Conservation (phyloP, 1,140 invertebrate species). For the Drosophila bocki region DNA sequence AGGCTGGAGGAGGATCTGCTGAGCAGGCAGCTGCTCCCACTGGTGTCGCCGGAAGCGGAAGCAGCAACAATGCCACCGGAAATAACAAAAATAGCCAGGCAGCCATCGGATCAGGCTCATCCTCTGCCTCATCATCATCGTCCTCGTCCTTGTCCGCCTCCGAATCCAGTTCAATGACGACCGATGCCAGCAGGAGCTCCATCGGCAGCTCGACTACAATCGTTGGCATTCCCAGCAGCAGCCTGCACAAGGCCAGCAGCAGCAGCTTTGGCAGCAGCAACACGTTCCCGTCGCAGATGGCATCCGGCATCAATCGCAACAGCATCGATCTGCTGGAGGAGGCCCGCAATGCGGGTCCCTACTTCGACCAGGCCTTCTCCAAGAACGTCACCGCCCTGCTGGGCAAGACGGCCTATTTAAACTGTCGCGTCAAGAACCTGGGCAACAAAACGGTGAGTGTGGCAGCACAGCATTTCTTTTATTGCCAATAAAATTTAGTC, state of each 20-base stretch:
- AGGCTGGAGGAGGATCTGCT: constrained; percentile 30
- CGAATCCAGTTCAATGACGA: constrained; percentile 52
- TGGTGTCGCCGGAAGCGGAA: constrained; percentile 71
- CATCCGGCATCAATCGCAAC: constrained; percentile 73
- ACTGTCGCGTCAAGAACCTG: constrained; percentile 93
- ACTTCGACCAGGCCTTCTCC: constrained; percentile 81
- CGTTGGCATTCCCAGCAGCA: constrained; percentile 66
- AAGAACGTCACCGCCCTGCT: constrained; percentile 91
- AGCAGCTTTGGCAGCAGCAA: constrained; percentile 40
- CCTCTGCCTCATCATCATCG: neutral
- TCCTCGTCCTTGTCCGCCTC: constrained; percentile 2
- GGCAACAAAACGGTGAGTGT: constrained; percentile 93
- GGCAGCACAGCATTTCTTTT: neutral
- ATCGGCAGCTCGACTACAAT: constrained; percentile 36
- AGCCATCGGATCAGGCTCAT: constrained; percentile 9
- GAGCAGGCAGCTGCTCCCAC: constrained; percentile 33
- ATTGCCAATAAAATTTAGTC: neutral
- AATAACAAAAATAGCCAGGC: constrained; percentile 64
- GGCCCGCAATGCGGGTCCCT: constrained; percentile 77
- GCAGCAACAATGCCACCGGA: constrained; percentile 59
- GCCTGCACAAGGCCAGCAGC: constrained; percentile 63
- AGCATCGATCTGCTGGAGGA: constrained; percentile 78
- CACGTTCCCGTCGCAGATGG: constrained; percentile 49
- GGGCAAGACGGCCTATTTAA: constrained; percentile 93
- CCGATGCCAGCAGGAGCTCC: constrained; percentile 43